Conservation (phyloP, 2,797 vertebrate species). For the Tenualosa ilisha region DNA sequence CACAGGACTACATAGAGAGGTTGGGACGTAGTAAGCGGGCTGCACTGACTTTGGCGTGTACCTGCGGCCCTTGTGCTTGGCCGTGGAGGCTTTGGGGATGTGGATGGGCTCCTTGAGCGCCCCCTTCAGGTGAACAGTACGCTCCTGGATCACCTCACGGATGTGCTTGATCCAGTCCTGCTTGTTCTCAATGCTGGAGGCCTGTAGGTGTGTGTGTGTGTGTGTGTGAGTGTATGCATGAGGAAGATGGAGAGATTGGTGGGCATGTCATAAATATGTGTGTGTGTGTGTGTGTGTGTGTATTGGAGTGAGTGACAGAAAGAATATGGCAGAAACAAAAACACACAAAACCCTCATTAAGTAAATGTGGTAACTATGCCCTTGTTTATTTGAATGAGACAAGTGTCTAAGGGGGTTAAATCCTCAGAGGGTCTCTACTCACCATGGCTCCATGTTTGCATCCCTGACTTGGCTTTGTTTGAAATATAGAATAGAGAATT, state of each 20-base stretch:
- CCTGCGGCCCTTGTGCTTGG: conserved; percentile 92
- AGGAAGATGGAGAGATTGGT: not conserved
- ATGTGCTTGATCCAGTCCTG: conserved; percentile 99
- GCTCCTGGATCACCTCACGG: conserved; percentile 97
- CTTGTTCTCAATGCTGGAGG: conserved; percentile 98
- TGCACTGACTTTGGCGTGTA: conserved; percentile 60
- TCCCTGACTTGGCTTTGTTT: conserved; percentile 86
- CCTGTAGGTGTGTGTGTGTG: conserved; percentile 66
- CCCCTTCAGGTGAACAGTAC: conserved; percentile 95
- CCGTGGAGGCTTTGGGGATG: conserved; percentile 90
- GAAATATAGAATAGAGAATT: conserved; percentile 83
- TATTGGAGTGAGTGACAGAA: not conserved
- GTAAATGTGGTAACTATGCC: not conserved
- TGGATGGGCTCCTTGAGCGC: conserved; percentile 98
- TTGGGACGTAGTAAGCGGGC: not conserved
- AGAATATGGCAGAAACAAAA: not conserved
- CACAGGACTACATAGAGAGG: not conserved
- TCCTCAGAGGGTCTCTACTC: conserved; percentile 66
- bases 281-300: not conserved
- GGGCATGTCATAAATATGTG: conserved; percentile 29
- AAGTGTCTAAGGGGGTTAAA: conserved; percentile 64
- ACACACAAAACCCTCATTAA: not conserved
- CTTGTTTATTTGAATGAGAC: conserved; percentile 44
- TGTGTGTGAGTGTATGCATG: not conserved
- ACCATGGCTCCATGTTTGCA: conserved; percentile 86